Evolutionary conservation across 2,888 invertebrate species (phyloP), one percentile per base, ranked within the genome.

Genomic region (Agrochola circellaris): DNA sequence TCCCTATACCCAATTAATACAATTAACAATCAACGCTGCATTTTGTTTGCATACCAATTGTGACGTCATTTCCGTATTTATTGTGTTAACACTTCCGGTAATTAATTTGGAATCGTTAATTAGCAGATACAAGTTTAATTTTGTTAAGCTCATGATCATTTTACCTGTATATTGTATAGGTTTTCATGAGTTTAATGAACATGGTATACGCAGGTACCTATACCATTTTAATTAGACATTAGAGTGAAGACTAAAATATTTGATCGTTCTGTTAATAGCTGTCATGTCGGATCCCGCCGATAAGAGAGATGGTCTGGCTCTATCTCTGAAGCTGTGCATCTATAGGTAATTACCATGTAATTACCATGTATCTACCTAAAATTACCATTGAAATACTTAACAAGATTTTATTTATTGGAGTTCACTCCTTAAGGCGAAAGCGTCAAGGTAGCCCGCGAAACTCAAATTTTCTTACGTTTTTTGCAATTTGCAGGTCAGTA

Each of bases 21-120:
- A 58, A 72, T 85, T 67, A 64, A 73, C 80, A 75, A 80, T 86
- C 68, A 86, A 34, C 34, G 7, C 30, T 48, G 42, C 38, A 64
- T 62, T 70, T 67, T 73, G 51, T 83, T 84, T 83, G 45, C 30
- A n/a, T 70, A 34, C 15, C 45, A 71, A 86, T 74, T 60, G 61
- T 76, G 42, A 79, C 15, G 60, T 80, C 60, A 83, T 83, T 79
- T 77, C 80, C 74, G 74, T 58, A 79, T 74, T 86, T 69, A 61
- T 61, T 64, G 23, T 79, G 38, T 72, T 73, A 67, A 77, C 54
- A 66, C 75, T 73, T 83, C 75, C 83, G 72, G 64, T 75, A 86
- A 86, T 86, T 84, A 75, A 83, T 79, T 83, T 67, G 51, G 72
- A 69, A 56, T 61, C 7, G 76, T 73, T 77, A 74, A 82, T 86